A percentile compares a stretch with the other conserved stretches of the same genome.
Conservation (phyloP, 2,113 vertebrate species). For the Rana temporaria region DNA sequence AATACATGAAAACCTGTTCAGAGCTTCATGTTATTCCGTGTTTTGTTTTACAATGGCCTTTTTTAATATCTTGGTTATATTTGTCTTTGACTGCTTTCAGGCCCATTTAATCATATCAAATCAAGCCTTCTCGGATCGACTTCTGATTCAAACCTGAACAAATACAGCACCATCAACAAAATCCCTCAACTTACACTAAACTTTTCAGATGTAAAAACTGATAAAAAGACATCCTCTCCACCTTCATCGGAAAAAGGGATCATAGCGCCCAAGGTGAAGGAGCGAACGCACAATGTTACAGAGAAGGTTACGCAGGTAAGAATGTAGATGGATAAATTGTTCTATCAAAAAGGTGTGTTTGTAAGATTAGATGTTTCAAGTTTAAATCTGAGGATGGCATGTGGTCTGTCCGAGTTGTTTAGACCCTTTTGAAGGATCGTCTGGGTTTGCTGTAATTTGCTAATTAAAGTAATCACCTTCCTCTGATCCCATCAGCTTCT, state of each 20-base stretch:
- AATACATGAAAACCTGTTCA: background rate
- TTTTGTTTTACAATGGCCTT: background rate
- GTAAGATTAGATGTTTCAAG: too few species aligned
- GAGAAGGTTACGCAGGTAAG: constrained; percentile 98
- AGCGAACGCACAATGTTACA: constrained; percentile 97
- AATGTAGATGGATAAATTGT: background rate
- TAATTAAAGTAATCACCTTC: too few species aligned
- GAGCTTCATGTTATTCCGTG: background rate
- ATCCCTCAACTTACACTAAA: constrained; percentile 97
- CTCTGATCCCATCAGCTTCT: too few species aligned
- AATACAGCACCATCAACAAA: constrained; percentile 98
- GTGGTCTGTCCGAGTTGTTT: too few species aligned
- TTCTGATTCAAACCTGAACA: constrained; percentile 98
- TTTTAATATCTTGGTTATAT: constrained; percentile 30
- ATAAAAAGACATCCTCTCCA: constrained; percentile 92
- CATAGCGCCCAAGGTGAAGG: constrained; percentile 98
- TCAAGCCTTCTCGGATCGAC: constrained; percentile 95
- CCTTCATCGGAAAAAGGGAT: constrained; percentile 95
- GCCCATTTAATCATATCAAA: constrained; percentile 96
- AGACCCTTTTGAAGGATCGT: too few species aligned
- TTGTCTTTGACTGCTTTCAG: constrained; percentile 73
- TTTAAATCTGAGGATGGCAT: too few species aligned
- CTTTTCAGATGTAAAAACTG: constrained; percentile 92
- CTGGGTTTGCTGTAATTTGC: too few species aligned
- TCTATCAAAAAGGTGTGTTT: too few species aligned